Conservation (phyloP, 2,797 vertebrate genomes). For the Enteromius trimaculatus region DNA sequence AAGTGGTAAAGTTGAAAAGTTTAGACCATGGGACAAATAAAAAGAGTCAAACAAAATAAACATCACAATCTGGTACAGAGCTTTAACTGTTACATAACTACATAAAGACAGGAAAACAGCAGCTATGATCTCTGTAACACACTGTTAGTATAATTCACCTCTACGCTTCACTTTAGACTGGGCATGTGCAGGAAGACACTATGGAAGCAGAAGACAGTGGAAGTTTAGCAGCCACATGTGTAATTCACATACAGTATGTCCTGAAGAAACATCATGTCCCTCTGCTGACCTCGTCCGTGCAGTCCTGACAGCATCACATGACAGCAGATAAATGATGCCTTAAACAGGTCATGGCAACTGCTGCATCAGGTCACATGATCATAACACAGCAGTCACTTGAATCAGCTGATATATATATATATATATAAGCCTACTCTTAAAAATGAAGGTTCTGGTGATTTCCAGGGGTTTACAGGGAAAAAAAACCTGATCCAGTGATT, state of each 20-base stretch:
- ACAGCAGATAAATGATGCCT: slow-evolving; percentile 22
- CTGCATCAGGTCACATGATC: slow-evolving; percentile 19
- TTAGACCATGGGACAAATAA: slow-evolving; percentile 5
- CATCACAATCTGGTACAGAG: slow-evolving; percentile 31
- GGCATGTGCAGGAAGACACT: slow-evolving; percentile 58
- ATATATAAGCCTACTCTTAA: neutral
- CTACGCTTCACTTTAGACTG: slow-evolving; percentile 34
- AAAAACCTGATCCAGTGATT: too few species aligned
- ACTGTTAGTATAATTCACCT: slow-evolving; percentile 43
- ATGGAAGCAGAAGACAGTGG: slow-evolving; percentile 41
- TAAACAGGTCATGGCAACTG: neutral
- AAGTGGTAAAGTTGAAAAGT: neutral
- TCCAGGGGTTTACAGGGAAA: neutral
- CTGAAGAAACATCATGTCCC: neutral
- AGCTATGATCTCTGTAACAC: slow-evolving; percentile 56
- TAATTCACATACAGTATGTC: neutral
- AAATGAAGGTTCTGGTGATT: neutral
- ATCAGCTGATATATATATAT: neutral
- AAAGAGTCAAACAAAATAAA: neutral
- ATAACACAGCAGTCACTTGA: neutral
- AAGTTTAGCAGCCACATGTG: neutral
- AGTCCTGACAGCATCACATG: neutral
- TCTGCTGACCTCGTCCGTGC: neutral
- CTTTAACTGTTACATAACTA: slow-evolving; percentile 40
- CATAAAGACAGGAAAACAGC: slow-evolving; percentile 49